These are phyloP conservation scores for Atlantisia rogersi DNA, from an alignment of 2,113 vertebrate species.

Conservation along the genomic window DNA sequence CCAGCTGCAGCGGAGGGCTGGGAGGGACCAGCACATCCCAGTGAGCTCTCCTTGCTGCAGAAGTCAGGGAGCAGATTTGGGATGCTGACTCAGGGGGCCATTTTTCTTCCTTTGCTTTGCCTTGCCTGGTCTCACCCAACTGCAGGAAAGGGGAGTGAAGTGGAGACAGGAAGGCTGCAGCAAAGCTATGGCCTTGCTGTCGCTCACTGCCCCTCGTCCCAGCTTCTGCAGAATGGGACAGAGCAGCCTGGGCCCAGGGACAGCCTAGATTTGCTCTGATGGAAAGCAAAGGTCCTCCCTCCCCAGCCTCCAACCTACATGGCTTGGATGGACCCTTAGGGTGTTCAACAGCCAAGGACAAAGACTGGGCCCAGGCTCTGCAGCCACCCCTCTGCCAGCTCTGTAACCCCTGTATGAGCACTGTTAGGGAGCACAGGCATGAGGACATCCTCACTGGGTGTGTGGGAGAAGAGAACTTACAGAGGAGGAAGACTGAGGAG, in stretches of 20 bases:
- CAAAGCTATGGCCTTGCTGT: background rate
- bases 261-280: background rate
- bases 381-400: background rate
- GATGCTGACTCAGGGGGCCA: accelerated
- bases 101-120: background rate
- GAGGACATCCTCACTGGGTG: background rate
- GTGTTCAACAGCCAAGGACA: background rate
- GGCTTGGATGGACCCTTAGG: background rate
- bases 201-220: background rate
- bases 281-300: background rate
- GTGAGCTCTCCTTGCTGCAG: background rate
- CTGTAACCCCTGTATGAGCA: accelerated
- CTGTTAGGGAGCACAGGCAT: background rate
- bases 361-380: background rate
- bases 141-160: background rate
- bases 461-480: background rate
- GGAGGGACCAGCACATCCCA: background rate
- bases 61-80: background rate
- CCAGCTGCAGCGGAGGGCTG: background rate
- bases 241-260: background rate
- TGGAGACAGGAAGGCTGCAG: background rate
- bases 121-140: background rate
- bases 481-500: background rate
- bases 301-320: accelerated
- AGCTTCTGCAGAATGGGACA: background rate